phyloP scores from a whole-genome alignment of 2,113 vertebrate genomes.

The Catharus fuscescens region DNA sequence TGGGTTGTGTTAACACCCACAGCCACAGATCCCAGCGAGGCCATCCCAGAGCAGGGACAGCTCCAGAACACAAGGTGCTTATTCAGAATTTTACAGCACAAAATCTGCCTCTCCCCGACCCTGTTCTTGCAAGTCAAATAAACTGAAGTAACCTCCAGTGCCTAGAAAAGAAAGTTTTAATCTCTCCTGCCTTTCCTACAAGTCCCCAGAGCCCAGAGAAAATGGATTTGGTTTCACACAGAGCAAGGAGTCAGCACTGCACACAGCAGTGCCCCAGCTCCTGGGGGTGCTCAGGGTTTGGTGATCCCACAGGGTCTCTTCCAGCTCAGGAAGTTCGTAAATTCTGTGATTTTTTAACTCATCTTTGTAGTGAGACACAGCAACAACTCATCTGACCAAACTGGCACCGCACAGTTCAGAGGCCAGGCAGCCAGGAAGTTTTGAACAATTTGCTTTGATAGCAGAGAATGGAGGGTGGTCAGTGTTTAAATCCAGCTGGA shows the following conservation, averaged over 20 bases:
- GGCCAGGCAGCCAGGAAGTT: conserved; percentile 6
- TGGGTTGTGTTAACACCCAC: background rate
- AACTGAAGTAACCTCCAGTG: background rate
- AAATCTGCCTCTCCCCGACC: background rate
- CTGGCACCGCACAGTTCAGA: background rate
- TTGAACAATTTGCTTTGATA: background rate
- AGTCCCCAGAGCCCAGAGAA: background rate
- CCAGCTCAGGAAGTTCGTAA: background rate
- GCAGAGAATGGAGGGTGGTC: conserved; percentile 16
- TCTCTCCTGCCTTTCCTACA: background rate
- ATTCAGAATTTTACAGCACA: background rate
- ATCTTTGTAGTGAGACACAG: background rate
- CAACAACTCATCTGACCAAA: background rate
- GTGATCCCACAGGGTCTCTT: background rate
- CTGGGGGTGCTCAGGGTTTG: background rate
- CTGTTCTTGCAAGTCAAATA: background rate
- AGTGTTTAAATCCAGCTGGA: conserved; percentile 5
- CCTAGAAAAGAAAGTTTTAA: background rate
- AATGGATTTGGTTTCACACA: background rate
- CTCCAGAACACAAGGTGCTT: rapidly evolving
- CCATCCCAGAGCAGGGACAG: background rate
- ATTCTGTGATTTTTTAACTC: background rate
- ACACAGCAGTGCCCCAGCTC: background rate
- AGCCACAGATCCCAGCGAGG: background rate
- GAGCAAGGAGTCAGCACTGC: background rate